Percentiles rank a stretch among this genome's conserved stretches.
These are phyloP conservation scores for Sicus ferrugineus DNA, from an alignment of 2,888 invertebrate genomes.

Conservation along the genomic window DNA sequence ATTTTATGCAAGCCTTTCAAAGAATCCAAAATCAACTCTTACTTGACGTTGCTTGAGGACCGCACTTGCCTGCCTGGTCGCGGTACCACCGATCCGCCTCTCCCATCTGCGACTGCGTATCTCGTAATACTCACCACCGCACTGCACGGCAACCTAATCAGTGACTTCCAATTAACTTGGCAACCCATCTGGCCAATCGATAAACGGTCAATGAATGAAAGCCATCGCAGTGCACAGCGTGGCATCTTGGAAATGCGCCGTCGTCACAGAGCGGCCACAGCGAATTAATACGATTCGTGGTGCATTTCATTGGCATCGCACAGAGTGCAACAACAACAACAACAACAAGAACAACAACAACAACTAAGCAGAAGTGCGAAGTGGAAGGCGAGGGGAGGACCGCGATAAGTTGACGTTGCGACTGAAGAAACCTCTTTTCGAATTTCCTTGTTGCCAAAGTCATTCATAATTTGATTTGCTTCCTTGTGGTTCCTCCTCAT, in stretches of 20 bases:
- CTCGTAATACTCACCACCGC: too few relatives aligned
- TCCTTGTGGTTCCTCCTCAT: not conserved
- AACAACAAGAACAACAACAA: not conserved
- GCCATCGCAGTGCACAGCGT: slow-evolving; percentile 27
- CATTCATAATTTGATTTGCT: slow-evolving; percentile 23
- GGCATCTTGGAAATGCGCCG: slow-evolving; percentile 18
- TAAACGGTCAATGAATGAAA: slow-evolving; percentile 26
- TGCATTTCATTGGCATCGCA: slow-evolving; percentile 21
- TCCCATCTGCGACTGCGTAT: not conserved
- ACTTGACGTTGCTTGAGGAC: not conserved
- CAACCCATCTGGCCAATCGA: slow-evolving; percentile 30
- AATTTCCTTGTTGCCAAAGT: slow-evolving; percentile 19
- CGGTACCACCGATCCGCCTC: not conserved
- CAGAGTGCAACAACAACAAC: not conserved
- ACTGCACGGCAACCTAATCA: slow-evolving; percentile 5
- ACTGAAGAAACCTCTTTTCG: not conserved
- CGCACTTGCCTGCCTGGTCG: too few relatives aligned
- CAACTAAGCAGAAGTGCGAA: not conserved
- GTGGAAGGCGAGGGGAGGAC: not conserved
- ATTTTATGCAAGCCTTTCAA: slow-evolving; percentile 1
- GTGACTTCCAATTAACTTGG: slow-evolving; percentile 29
- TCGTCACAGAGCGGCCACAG: not conserved
- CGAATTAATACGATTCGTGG: slow-evolving; percentile 8
- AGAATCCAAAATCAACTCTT: slow-evolving; percentile 6
- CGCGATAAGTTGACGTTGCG: too few relatives aligned